A percentile compares a stretch with the other conserved stretches of the same genome.
These are phyloP conservation scores for Aplocera efformata DNA, from an alignment of 2,888 invertebrate genomes.

Conservation along the genomic window DNA sequence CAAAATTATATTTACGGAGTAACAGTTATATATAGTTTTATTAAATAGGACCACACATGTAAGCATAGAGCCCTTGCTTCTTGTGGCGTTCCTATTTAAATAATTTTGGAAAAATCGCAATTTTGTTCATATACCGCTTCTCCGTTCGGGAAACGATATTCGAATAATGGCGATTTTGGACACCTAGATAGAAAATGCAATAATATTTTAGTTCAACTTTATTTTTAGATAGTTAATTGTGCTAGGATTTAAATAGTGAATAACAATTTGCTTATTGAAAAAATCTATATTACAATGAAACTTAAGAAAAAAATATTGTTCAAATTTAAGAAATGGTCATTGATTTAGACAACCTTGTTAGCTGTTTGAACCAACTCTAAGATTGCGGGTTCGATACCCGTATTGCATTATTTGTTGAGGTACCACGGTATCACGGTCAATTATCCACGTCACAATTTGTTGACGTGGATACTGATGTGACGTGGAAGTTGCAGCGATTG, in stretches of 20 bases:
- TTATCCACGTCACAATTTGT: no score
- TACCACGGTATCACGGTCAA: no score
- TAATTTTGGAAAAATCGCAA: constrained; percentile 21
- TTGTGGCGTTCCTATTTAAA: constrained; percentile 55
- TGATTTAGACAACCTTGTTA: constrained; percentile 1
- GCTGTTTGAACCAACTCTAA: no score
- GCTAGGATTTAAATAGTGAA: no score
- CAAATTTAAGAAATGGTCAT: background rate
- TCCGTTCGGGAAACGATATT: constrained; percentile 27
- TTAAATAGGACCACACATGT: constrained; percentile 55
- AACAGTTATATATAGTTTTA: constrained; percentile 39
- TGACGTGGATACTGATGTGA: no score
- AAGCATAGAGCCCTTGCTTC: constrained; percentile 65
- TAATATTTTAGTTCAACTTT: constrained; percentile 1
- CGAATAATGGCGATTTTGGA: constrained; percentile 21
- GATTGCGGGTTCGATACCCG: no score
- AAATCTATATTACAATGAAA: background rate
- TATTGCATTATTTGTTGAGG: no score
- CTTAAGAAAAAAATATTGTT: background rate
- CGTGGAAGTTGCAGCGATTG: no score
- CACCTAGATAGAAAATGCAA: constrained; percentile 18
- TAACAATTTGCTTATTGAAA: no score
- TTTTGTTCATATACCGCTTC: constrained; percentile 39
- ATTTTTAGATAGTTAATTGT: constrained; percentile 1
- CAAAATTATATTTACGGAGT: constrained; percentile 54